phyloP scores from a whole-genome alignment of 2,888 invertebrate genomes.

The Orgyia antiqua region DNA sequence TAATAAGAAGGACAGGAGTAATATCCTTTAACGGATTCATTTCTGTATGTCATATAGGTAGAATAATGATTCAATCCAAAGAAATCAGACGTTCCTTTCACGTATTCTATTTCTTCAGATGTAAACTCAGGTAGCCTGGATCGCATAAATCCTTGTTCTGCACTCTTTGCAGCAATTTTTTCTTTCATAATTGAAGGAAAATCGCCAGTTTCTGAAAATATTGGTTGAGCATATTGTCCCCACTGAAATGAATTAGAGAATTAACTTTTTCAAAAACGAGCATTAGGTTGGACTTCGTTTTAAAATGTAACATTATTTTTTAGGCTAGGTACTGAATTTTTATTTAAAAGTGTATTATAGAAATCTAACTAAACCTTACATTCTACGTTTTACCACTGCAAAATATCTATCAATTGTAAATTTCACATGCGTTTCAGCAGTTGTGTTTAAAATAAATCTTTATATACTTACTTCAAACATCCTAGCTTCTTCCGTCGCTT shows the following conservation, averaged over 20 bases:
- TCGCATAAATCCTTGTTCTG: slow-evolving; percentile 70
- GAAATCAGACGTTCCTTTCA: slow-evolving; percentile 80
- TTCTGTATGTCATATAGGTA: slow-evolving; percentile 53
- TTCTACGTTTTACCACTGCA: too few species aligned
- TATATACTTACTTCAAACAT: slow-evolving; percentile 62
- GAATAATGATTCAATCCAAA: slow-evolving; percentile 85
- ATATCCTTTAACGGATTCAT: slow-evolving; percentile 26
- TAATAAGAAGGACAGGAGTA: slow-evolving; percentile 28
- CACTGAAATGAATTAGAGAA: slow-evolving; percentile 59
- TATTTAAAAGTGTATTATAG: too few species aligned
- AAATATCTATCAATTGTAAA: too few species aligned
- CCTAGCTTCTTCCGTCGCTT: slow-evolving; percentile 55
- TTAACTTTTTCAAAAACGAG: too few species aligned
- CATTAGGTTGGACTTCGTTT: too few species aligned
- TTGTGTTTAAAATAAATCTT: too few species aligned
- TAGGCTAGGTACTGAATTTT: too few species aligned
- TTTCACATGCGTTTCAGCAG: too few species aligned
- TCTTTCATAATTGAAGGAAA: slow-evolving; percentile 80
- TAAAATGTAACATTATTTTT: not conserved
- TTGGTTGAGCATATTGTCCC: slow-evolving; percentile 79
- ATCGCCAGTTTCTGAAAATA: slow-evolving; percentile 77
- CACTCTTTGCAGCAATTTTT: slow-evolving; percentile 73
- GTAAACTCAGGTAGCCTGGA: slow-evolving; percentile 80
- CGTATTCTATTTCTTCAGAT: slow-evolving; percentile 75
- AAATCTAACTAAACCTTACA: too few species aligned